Conservation (phyloP, 1,140 invertebrate genomes). For the Hyles euphorbiae region DNA sequence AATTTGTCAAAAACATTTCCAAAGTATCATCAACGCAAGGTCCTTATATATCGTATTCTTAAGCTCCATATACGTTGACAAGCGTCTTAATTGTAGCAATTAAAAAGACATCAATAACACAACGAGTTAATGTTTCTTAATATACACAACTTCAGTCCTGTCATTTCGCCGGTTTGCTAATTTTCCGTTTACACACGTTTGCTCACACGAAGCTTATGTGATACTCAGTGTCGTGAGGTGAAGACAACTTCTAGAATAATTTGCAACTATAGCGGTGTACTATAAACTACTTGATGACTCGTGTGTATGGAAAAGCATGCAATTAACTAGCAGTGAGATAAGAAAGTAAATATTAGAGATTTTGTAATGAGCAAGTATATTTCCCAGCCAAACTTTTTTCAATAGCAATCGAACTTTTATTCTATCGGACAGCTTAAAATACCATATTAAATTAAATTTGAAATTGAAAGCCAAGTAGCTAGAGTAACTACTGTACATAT, state of each 20-base stretch:
- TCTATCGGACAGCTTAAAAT: too few species aligned
- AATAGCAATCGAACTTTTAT: too few species aligned
- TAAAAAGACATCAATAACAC: conserved; percentile 32
- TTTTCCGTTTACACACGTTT: conserved; percentile 25
- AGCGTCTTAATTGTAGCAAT: conserved; percentile 21
- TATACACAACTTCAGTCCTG: conserved; percentile 26
- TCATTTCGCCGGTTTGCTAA: conserved; percentile 30
- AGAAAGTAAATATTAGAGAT: too few species aligned
- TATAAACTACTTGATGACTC: neutral
- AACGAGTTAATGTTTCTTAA: conserved; percentile 29
- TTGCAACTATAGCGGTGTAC: neutral
- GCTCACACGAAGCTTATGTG: conserved; percentile 31
- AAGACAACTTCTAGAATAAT: conserved; percentile 7
- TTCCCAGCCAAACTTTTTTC: too few species aligned
- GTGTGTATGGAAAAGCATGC: too few species aligned
- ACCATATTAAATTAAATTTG: too few species aligned
- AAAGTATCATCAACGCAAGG: too few species aligned
- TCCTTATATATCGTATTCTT: neutral
- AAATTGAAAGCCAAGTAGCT: too few species aligned
- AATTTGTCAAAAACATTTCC: too few species aligned
- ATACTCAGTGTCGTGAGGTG: neutral
- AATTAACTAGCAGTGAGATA: too few species aligned
- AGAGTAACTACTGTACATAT: too few species aligned
- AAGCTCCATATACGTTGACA: neutral
- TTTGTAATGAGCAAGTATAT: too few species aligned